Evolutionary conservation across 1,140 invertebrate genomes (phyloP).

Genomic region (Dendroctonus valens): DNA sequence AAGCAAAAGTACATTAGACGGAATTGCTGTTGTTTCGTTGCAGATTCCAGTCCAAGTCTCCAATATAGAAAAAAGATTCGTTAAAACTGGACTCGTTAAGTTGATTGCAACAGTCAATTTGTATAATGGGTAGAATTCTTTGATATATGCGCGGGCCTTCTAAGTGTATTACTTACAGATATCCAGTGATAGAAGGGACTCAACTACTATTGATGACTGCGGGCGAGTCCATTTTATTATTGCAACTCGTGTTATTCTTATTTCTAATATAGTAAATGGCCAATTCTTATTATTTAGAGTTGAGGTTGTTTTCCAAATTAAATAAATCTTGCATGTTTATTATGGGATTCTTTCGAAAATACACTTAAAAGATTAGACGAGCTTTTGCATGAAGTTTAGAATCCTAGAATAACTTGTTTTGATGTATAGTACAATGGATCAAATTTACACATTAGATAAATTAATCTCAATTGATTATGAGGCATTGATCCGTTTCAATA

Average conservation of each 20-base stretch:
- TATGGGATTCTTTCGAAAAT: slow-evolving; percentile 17
- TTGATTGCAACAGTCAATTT: slow-evolving; percentile 52
- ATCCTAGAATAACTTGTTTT: too few relatives aligned
- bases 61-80: slow-evolving; percentile 12
- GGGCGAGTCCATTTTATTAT: slow-evolving; percentile 48
- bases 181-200: slow-evolving; percentile 43
- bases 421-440: too few relatives aligned
- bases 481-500: too few relatives aligned
- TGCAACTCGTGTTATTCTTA: slow-evolving; percentile 47
- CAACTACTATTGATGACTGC: slow-evolving; percentile 47
- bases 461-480: too few relatives aligned
- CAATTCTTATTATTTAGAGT: slow-evolving; percentile 42
- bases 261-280: slow-evolving; percentile 45
- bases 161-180: slow-evolving; percentile 49
- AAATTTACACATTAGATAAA: too few relatives aligned
- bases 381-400: slow-evolving; percentile 6
- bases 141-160: slow-evolving; percentile 49
- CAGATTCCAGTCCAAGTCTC: slow-evolving; percentile 4
- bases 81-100: slow-evolving; percentile 39
- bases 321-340: slow-evolving; percentile 33
- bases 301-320: slow-evolving; percentile 32
- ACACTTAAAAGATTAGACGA: slow-evolving; percentile 25
- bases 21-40: neutral
- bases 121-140: slow-evolving; percentile 51
- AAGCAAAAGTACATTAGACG: too few relatives aligned